phyloP scores from a whole-genome alignment of 64 coral and sea anemone genomes.

The Anthopleura sola region DNA sequence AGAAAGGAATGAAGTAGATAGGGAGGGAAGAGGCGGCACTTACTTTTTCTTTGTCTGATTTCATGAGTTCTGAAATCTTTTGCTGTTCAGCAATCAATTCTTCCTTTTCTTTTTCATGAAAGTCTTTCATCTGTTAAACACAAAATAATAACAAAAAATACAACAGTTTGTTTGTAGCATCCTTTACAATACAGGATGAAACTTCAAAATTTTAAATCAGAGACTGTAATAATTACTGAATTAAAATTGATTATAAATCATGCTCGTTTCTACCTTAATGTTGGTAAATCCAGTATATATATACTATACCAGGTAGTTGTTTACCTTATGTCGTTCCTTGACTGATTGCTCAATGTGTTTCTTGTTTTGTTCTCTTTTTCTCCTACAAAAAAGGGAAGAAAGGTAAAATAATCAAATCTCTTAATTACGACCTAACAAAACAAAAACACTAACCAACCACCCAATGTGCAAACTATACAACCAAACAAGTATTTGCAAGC shows the following conservation, averaged over 20 bases:
- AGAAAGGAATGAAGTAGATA: too few relatives aligned
- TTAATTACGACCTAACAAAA: neutral
- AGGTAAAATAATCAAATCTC: neutral
- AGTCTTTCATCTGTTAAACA: conserved; percentile 81
- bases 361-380: conserved; percentile 98
- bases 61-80: conserved; percentile 46
- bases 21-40: neutral
- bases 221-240: too few relatives aligned
- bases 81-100: conserved; percentile 77
- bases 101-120: conserved; percentile 91
- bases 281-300: too few relatives aligned
- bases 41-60: conserved; percentile 79
- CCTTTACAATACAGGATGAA: too few relatives aligned
- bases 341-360: conserved; percentile 96
- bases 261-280: too few relatives aligned
- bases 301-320: too few relatives aligned
- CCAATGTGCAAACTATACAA: neutral
- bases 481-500: neutral
- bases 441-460: too few relatives aligned
- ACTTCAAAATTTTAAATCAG: too few relatives aligned
- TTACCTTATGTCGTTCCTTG: conserved; percentile 95
- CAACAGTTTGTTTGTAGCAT: neutral
- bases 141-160: neutral
- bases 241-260: too few relatives aligned
- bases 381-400: conserved; percentile 36